phyloP scores from a whole-genome alignment of 1,140 invertebrate species.

The Tyrophagus putrescentiae region DNA sequence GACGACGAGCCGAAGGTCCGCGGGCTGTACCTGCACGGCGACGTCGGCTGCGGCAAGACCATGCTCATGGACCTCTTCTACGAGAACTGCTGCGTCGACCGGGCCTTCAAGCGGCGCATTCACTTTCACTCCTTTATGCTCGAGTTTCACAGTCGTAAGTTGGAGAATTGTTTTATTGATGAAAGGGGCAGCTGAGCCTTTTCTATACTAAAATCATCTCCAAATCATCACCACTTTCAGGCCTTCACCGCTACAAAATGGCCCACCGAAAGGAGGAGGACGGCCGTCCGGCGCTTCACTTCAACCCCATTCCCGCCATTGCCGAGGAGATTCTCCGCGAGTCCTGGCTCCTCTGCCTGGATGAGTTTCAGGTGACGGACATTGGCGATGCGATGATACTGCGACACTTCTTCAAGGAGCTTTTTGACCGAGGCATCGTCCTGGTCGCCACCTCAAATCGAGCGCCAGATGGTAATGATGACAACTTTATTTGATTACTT shows the following conservation, averaged over 20 bases:
- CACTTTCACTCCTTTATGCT: slow-evolving; percentile 98
- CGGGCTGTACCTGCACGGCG: slow-evolving; percentile 41
- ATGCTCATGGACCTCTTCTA: slow-evolving; percentile 98
- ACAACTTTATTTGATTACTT: neutral
- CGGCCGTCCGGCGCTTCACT: slow-evolving; percentile 36
- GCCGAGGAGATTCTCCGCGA: slow-evolving; percentile 66
- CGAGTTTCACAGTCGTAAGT: slow-evolving; percentile 60
- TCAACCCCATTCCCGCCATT: slow-evolving; percentile 90
- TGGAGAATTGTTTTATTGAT: too few species aligned
- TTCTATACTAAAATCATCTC: neutral
- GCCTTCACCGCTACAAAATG: slow-evolving; percentile 4
- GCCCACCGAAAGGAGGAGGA: neutral
- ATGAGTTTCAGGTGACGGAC: slow-evolving; percentile 98
- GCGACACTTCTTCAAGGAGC: slow-evolving; percentile 81
- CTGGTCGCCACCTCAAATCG: slow-evolving; percentile 92
- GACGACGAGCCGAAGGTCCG: neutral
- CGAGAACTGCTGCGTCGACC: slow-evolving; percentile 47
- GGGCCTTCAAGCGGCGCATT: slow-evolving; percentile 53
- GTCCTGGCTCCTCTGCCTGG: slow-evolving; percentile 88
- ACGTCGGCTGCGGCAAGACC: slow-evolving; percentile 76
- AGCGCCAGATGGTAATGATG: slow-evolving; percentile 52
- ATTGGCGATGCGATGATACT: slow-evolving; percentile 97
- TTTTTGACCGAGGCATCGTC: slow-evolving; percentile 81
- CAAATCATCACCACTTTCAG: neutral
- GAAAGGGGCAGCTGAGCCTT: slow-evolving; percentile 39